Evolutionary conservation across 2,113 vertebrate genomes (phyloP).

Genomic region (Lepisosteus oculatus): DNA sequence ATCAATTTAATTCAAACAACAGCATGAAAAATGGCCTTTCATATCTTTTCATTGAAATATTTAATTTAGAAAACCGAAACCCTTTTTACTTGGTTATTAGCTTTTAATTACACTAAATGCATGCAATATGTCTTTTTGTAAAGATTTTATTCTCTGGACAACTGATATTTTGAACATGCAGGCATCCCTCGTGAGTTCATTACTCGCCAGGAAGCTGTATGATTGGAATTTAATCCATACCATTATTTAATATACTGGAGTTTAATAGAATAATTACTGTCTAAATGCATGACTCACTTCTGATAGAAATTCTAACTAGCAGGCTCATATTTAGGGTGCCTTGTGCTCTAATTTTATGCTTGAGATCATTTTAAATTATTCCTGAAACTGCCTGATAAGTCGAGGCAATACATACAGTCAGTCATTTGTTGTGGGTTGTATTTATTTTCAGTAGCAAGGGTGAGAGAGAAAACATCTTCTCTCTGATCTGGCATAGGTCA

Average conservation of each 20-base stretch:
- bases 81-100: slow-evolving; percentile 11
- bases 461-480: not conserved
- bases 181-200: slow-evolving; percentile 15
- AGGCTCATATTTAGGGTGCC: slow-evolving; percentile 20
- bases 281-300: slow-evolving; percentile 32
- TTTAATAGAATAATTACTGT: slow-evolving; percentile 20
- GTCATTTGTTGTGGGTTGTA: not conserved
- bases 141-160: slow-evolving; percentile 18
- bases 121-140: slow-evolving; percentile 10
- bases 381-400: slow-evolving; percentile 19
- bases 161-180: slow-evolving; percentile 11
- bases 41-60: slow-evolving; percentile 1
- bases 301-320: slow-evolving; percentile 22
- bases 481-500: not conserved
- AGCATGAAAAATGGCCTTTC: slow-evolving; percentile 2
- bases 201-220: slow-evolving; percentile 5
- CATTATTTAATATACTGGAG: slow-evolving; percentile 18
- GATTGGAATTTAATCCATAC: slow-evolving; percentile 16
- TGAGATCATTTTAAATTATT: slow-evolving; percentile 23
- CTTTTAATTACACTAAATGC: slow-evolving; percentile 22
- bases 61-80: slow-evolving; percentile 3
- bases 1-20: slow-evolving; percentile 6
- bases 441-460: slow-evolving; percentile 10
- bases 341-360: slow-evolving; percentile 29
- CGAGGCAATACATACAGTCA: slow-evolving; percentile 3